Evolutionary conservation across 1,140 invertebrate species (phyloP).

Genomic region (Bombus huntii): DNA sequence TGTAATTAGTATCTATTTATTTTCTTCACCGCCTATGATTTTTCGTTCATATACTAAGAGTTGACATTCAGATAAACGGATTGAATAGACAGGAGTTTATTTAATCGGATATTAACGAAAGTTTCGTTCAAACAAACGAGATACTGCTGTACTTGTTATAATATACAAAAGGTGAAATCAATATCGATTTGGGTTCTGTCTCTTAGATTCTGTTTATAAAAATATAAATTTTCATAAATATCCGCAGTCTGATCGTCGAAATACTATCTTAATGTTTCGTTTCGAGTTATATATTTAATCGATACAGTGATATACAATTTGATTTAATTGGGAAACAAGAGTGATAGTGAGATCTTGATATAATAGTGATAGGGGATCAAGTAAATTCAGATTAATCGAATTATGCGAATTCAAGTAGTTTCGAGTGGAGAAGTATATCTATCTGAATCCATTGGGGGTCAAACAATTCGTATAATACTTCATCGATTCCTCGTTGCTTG

Average conservation of each 20-base stretch:
- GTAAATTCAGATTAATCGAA: neutral
- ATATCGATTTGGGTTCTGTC: too few species aligned
- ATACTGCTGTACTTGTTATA: too few species aligned
- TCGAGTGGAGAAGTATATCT: neutral
- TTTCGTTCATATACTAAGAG: too few species aligned
- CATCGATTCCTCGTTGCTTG: neutral
- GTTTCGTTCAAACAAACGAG: too few species aligned
- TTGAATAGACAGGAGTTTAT: too few species aligned
- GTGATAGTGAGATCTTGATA: neutral
- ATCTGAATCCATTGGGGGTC: neutral
- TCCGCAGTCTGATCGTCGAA: neutral
- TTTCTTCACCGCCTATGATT: too few species aligned
- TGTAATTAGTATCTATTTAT: too few species aligned
- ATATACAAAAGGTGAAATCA: too few species aligned
- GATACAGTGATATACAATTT: neutral
- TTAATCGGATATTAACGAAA: too few species aligned
- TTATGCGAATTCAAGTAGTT: neutral
- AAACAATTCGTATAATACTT: neutral
- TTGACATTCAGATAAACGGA: too few species aligned
- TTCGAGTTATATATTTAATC: neutral
- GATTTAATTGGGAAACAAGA: neutral
- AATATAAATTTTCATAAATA: neutral
- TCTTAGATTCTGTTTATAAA: too few species aligned
- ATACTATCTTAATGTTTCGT: neutral
- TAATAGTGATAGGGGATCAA: neutral